Base-by-base conservation (phyloP, 2,888 invertebrate species). In the Andrena praecox region DNA sequence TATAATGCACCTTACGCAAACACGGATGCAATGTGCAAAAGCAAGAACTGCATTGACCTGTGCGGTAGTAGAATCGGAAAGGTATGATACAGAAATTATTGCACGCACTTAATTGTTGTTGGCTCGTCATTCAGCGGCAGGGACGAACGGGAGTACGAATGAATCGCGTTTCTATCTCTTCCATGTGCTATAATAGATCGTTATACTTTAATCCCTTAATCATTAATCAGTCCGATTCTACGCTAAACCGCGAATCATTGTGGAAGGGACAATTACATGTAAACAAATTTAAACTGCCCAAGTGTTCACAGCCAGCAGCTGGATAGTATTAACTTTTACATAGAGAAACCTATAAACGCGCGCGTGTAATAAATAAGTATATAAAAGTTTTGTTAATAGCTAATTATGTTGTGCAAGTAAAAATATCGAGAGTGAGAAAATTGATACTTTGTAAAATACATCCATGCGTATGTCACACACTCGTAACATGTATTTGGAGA, bases 251-350 rank as follows among this genome's bases (percentile, higher is more conserved):
- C 71, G 56, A 82, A 82, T 80, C 62, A 62, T 66, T 77, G 76
- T 77, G 76, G 77, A 87, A 79, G 52, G 70, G 74, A 80, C 60
- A 77, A 85, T 84, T 77, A 77, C 27, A 64, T 89, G 63, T 89
- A 74, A 42, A 85, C 90, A 89, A 87, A 91, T 90, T 90, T 87
- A 91, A 92, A 93, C 92, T 93, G 92, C 93, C 93, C 91, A 92
- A 92, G 93, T 93, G 93, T 93, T 93, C 93, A 93, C 90, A 90
- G 91, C 90, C 89, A 89, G 84, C 85, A 86, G 86, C 85, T 89
- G 89, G 86, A 89, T 89, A 89, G 80, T 86, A 91, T 89, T 92
- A 90, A 85, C 85, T 87, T 89, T 91, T 89, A 88, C 87, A 91
- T 91, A 89, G 84, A 88, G 84, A 76, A 77, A 81, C 68, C 68